These are phyloP conservation scores for Halisarca cf. caerulea DNA, from an alignment of 37 sponge, comb jelly and placozoan genomes.

Conservation along the genomic window DNA sequence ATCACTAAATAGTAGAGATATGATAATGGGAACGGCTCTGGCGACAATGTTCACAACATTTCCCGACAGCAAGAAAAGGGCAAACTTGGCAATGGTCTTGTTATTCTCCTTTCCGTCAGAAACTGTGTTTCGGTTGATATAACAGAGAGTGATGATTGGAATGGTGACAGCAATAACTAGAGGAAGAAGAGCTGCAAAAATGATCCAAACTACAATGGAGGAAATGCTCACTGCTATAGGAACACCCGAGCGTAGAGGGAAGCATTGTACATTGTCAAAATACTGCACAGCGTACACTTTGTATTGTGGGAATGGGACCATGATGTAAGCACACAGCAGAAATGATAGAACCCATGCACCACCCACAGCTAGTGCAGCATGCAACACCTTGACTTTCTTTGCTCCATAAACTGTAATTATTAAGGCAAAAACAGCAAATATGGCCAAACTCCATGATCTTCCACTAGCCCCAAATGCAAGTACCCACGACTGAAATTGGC, in stretches of 20 bases:
- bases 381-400: background rate
- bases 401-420: background rate
- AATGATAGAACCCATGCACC: background rate
- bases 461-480: background rate
- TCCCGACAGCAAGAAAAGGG: background rate
- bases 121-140: background rate
- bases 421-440: background rate
- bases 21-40: background rate
- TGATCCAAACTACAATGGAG: background rate
- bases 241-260: background rate
- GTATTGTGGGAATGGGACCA: background rate
- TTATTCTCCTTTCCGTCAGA: background rate
- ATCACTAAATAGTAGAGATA: background rate
- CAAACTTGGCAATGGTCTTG: conserved; percentile 6
- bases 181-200: background rate
- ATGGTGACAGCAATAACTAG: background rate
- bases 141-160: background rate
- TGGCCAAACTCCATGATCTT: background rate
- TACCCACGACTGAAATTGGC: background rate
- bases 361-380: background rate
- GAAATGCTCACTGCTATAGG: background rate
- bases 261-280: background rate
- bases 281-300: background rate
- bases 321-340: background rate
- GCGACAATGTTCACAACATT: background rate